Evolutionary conservation across 1,140 invertebrate species (phyloP).

Genomic region (Macrocentrus cingulum): DNA sequence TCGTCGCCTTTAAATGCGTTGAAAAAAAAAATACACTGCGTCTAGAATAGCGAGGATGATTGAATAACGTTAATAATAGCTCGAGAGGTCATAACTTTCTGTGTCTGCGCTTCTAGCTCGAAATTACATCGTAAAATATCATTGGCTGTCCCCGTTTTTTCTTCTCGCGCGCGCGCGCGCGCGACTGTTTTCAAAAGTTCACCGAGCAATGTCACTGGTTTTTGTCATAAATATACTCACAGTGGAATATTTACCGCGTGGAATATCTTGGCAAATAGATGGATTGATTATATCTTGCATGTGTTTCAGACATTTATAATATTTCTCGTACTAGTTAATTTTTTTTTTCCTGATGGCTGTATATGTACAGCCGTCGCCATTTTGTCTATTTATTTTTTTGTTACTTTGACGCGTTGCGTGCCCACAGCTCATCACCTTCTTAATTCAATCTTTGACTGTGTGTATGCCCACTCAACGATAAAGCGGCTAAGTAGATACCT

Average conservation of each 20-base stretch:
- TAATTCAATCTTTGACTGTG: conserved; percentile 12
- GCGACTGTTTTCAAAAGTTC: neutral
- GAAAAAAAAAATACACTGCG: conserved; percentile 18
- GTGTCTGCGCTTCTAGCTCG: conserved; percentile 18
- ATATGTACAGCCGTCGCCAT: neutral
- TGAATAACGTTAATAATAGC: conserved; percentile 46
- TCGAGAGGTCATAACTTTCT: conserved; percentile 30
- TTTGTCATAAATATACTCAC: no score
- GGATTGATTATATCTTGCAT: conserved; percentile 4
- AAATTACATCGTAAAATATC: conserved; percentile 27
- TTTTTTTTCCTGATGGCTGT: conserved; percentile 1
- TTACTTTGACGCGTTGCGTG: conserved; percentile 11
- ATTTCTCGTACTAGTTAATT: neutral
- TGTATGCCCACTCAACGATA: neutral
- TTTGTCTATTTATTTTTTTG: conserved; percentile 4
- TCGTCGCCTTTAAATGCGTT: conserved; percentile 7
- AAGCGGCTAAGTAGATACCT: conserved; percentile 3
- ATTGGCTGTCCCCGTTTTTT: conserved; percentile 10
- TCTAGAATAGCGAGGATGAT: conserved; percentile 32
- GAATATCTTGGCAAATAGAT: no score
- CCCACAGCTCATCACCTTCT: conserved; percentile 19
- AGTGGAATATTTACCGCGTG: no score
- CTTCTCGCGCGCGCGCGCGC: neutral
- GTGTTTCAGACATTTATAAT: conserved; percentile 17
- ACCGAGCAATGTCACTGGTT: conserved; percentile 7